These are phyloP conservation scores for Cephus pygmeus DNA, from an alignment of 2,888 invertebrate species.

Conservation along the genomic window DNA sequence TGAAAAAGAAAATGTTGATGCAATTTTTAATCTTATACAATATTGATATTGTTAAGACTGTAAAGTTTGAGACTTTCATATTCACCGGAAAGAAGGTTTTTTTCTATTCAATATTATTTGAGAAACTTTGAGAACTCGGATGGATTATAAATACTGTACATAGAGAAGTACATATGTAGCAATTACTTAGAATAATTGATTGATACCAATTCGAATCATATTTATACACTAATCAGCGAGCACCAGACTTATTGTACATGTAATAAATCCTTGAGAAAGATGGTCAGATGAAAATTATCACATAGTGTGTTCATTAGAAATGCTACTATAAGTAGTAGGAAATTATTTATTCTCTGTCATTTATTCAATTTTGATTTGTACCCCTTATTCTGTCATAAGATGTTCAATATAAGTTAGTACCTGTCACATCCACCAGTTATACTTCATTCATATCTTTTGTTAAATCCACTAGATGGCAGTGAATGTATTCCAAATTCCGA, in stretches of 20 bases:
- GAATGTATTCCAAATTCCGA: not conserved
- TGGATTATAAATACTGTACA: not conserved
- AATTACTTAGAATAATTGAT: not conserved
- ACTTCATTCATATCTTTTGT: not conserved
- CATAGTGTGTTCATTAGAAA: not conserved
- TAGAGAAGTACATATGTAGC: not conserved
- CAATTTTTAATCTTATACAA: constrained; percentile 55
- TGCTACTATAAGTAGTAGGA: not conserved
- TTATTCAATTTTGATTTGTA: not conserved
- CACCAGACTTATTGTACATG: not conserved
- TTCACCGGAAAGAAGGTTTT: not conserved
- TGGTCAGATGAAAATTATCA: not conserved
- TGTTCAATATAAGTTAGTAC: not conserved
- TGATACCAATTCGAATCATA: not conserved
- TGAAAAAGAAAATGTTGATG: constrained; percentile 59
- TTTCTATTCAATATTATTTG: not conserved
- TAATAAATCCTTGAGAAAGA: not conserved
- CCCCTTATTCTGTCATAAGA: not conserved
- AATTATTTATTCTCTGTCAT: not conserved
- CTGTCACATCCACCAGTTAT: not conserved
- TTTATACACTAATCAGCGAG: not conserved
- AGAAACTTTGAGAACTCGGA: not conserved
- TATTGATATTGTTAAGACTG: constrained; percentile 36
- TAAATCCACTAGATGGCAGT: not conserved
- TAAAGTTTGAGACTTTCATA: not conserved